A percentile compares a stretch with the other conserved stretches of the same genome.
These are phyloP conservation scores for Synergus umbraculus DNA, from an alignment of 2,888 invertebrate species.

Conservation along the genomic window DNA sequence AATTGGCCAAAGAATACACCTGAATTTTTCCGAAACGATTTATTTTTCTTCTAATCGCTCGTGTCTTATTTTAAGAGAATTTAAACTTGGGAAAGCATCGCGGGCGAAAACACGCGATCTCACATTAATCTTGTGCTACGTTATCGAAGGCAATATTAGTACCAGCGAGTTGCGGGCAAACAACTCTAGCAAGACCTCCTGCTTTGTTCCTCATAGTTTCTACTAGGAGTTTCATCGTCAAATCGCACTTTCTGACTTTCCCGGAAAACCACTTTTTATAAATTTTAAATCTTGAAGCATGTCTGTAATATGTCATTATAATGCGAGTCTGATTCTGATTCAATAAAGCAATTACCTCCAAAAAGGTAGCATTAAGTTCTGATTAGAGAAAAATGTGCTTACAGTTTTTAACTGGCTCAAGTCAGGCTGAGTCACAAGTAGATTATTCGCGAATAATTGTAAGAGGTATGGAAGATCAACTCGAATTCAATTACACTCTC, in stretches of 20 bases:
- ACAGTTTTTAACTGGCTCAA: not conserved
- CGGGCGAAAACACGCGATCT: not conserved
- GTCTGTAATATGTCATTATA: not conserved
- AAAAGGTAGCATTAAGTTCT: not conserved
- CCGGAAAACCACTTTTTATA: not conserved
- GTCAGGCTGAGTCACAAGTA: not conserved
- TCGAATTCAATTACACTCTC: slow-evolving; percentile 55
- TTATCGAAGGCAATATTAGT: slow-evolving; percentile 22
- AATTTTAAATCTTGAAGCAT: not conserved
- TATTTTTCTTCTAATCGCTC: not conserved
- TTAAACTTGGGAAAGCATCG: slow-evolving; percentile 5
- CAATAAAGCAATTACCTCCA: no score
- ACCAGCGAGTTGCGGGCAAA: not conserved
- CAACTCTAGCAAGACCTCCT: not conserved
- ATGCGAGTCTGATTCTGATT: no score
- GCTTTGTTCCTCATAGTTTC: not conserved
- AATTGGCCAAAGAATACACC: no score
- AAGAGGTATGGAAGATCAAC: slow-evolving; percentile 52
- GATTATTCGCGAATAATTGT: slow-evolving; percentile 55
- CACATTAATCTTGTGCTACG: slow-evolving; percentile 12
- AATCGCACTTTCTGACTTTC: not conserved
- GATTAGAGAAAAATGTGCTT: no score
- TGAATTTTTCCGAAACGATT: no score
- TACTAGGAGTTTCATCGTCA: not conserved
- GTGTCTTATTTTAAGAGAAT: not conserved